These are phyloP conservation scores for Actias luna DNA, from an alignment of 2,888 invertebrate genomes.

Conservation along the genomic window DNA sequence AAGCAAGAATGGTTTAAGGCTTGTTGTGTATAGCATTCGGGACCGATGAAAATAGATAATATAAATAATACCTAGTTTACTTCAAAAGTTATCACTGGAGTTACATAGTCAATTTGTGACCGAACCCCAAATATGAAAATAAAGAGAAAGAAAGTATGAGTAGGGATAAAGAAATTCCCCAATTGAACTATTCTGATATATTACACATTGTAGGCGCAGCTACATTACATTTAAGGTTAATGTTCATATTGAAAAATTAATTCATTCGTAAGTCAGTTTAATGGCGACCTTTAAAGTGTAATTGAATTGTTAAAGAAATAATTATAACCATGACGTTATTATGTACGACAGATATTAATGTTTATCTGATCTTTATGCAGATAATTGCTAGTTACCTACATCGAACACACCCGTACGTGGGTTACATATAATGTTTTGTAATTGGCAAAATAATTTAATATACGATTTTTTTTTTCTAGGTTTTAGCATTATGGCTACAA, in stretches of 20 bases:
- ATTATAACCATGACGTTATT: slow-evolving; percentile 3
- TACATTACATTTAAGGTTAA: background rate
- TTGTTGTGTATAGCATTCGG: too few relatives aligned
- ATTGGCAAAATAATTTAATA: background rate
- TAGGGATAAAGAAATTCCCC: background rate
- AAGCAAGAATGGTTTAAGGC: too few relatives aligned
- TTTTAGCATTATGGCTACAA: too few relatives aligned
- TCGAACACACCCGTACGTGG: background rate
- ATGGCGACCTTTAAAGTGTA: slow-evolving; percentile 6
- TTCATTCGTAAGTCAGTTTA: background rate
- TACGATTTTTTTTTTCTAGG: background rate
- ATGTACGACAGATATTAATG: slow-evolving; percentile 2
- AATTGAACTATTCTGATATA: background rate
- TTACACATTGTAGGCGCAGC: background rate
- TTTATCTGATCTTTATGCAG: slow-evolving; percentile 5
- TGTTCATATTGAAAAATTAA: background rate
- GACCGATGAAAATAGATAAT: too few relatives aligned
- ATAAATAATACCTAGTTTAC: too few relatives aligned
- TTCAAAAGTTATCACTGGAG: too few relatives aligned
- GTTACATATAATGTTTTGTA: background rate
- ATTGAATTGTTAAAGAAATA: slow-evolving; percentile 9
- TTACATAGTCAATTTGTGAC: too few relatives aligned
- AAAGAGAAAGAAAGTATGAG: too few relatives aligned
- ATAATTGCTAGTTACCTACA: slow-evolving; percentile 5
- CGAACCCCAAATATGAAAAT: too few relatives aligned